A percentile compares a stretch with the other conserved stretches of the same genome.
Conservation (phyloP, 2,888 invertebrate genomes). For the Pimpla rufipes region DNA sequence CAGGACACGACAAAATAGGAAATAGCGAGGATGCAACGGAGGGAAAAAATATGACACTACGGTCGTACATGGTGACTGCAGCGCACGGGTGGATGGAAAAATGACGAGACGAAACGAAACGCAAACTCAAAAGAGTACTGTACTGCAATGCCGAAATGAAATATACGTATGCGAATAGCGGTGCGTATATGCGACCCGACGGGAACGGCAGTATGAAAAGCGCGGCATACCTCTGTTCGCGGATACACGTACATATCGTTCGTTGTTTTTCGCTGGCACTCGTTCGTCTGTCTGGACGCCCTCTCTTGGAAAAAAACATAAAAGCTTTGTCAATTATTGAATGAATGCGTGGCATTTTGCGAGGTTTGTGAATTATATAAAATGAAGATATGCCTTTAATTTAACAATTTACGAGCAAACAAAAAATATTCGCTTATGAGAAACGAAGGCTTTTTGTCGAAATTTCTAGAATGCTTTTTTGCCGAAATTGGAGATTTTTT, state of each 20-base stretch:
- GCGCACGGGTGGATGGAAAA: conserved; percentile 34
- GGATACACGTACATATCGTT: background rate
- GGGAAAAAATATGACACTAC: conserved; percentile 29
- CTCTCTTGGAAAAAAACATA: background rate
- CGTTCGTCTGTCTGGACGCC: background rate
- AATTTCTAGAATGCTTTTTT: background rate
- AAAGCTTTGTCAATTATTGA: background rate
- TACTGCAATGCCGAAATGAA: conserved; percentile 35
- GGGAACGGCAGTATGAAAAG: conserved; percentile 9
- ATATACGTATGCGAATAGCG: conserved; percentile 39
- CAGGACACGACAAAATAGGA: conserved; percentile 27
- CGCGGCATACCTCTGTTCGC: conserved; percentile 11
- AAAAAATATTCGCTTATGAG: background rate
- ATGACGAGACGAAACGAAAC: conserved; percentile 52
- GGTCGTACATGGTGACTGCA: conserved; percentile 9
- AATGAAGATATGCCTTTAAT: background rate
- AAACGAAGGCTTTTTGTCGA: background rate
- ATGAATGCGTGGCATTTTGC: background rate
- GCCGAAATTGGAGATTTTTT: background rate
- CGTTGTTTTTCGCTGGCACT: background rate
- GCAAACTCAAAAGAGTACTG: conserved; percentile 30
- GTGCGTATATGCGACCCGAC: background rate
- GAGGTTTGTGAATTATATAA: background rate
- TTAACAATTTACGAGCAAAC: background rate
- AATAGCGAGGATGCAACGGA: conserved; percentile 54